Conservation (phyloP, 2,888 invertebrate genomes). For the Nomada lathburiana region DNA sequence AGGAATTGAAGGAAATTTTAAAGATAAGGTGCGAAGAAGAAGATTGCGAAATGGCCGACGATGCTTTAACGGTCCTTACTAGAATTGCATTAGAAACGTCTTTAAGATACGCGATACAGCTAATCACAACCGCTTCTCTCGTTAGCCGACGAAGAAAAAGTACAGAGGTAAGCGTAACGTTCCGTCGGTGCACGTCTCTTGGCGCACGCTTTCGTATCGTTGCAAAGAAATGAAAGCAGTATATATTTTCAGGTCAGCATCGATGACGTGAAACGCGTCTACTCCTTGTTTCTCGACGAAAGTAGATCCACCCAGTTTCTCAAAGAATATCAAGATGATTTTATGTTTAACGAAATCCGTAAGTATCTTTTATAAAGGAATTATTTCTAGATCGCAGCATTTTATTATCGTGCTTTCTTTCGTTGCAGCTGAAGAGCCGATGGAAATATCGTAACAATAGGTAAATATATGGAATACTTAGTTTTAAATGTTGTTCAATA, state of each 20-base stretch:
- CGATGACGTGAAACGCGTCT: conserved; percentile 97
- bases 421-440: conserved; percentile 76
- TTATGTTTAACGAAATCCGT: conserved; percentile 92
- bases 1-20: conserved; percentile 95
- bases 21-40: conserved; percentile 99
- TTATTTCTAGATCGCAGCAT: not conserved
- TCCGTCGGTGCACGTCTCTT: not conserved
- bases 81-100: conserved; percentile 97
- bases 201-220: not conserved
- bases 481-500: conserved; percentile 26
- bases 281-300: conserved; percentile 97
- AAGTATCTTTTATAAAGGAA: conserved; percentile 53
- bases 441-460: conserved; percentile 75
- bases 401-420: conserved; percentile 16
- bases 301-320: conserved; percentile 96
- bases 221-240: not conserved
- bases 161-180: conserved; percentile 87
- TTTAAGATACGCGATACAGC: conserved; percentile 97
- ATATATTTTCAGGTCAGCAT: conserved; percentile 87
- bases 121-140: conserved; percentile 98
- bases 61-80: conserved; percentile 95
- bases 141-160: conserved; percentile 96
- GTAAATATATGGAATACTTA: conserved; percentile 27
- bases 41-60: conserved; percentile 96
- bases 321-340: conserved; percentile 97